Conservation (phyloP, 2,797 vertebrate species). For the Squalus acanthias region DNA sequence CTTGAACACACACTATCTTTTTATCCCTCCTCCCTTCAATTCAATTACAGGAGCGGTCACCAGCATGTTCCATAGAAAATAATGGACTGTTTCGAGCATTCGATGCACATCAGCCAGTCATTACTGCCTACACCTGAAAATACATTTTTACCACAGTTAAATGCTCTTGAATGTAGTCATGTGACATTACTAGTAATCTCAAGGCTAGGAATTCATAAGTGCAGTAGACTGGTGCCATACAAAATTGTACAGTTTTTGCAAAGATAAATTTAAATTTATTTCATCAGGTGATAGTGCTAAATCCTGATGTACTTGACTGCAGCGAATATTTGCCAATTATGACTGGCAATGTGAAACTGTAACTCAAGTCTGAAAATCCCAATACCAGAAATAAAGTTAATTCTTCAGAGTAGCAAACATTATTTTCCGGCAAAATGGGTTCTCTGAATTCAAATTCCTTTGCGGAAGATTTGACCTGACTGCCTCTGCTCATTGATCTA, state of each 20-base stretch:
- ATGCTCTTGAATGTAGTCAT: conserved; percentile 24
- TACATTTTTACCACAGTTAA: conserved; percentile 26
- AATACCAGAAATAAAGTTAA: background rate
- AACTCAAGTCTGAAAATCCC: background rate
- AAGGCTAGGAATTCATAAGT: background rate
- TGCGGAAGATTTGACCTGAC: background rate
- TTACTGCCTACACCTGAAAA: conserved; percentile 30
- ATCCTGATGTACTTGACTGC: background rate
- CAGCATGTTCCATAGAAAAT: background rate
- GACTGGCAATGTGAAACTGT: background rate
- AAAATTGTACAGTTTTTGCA: background rate
- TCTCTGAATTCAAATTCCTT: background rate
- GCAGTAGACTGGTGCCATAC: background rate
- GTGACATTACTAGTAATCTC: conserved; percentile 4
- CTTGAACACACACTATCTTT: background rate
- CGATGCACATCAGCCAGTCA: conserved; percentile 29
- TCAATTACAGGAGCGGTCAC: conserved; percentile 23
- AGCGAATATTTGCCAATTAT: background rate
- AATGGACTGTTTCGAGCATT: conserved; percentile 16
- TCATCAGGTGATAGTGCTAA: background rate
- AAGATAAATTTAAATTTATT: conserved; percentile 16
- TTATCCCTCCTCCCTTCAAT: background rate
- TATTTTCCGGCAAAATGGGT: background rate
- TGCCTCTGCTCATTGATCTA: background rate
- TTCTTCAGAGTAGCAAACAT: background rate